Base-by-base conservation (phyloP, 2,113 vertebrate genomes). In the Phocoena phocoena region DNA sequence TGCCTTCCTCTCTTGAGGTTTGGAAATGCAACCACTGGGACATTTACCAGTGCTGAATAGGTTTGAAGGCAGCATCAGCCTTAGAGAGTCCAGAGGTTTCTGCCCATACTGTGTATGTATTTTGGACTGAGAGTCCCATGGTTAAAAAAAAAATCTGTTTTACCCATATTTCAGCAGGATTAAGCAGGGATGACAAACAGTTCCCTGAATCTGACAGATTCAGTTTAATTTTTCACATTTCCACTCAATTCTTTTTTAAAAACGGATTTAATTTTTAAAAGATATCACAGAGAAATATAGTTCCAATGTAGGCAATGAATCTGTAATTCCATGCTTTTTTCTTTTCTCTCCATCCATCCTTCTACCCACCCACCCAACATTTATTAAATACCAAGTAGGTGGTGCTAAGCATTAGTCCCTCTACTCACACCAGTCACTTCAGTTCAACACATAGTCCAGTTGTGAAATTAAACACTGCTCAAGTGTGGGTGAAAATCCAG, bases 1-100 rank as follows among this genome's bases (percentile, higher is more conserved):
- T 80, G 93, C 83, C 82, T 88, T n/a, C 67, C 60, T 89, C 76
- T 90, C 96, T 83, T 76, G 95, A 41, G 93, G 62, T 53, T 98
- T 93, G 85, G 77, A 93, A 93, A 93, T 53, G 63, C 50, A 79
- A 36, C 53, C n/a, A 5, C 68, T 74, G 92, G 95, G 97, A 91
- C 11, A 26, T 47, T 55, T 80, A 95, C 97, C 93, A 95, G 96
- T 36, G 44, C 89, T 94, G 92, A 97, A 65, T 15, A 89, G 62
- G 28, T 47, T 85, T 53, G 96, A 88, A 87, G 82, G 79, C 38
- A 68, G 62, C 26, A 18, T 82, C 68, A 74, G 67, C 79, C 83
- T 93, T 70, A 20, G 3, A n/a, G 55, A 20, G 38, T 33, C 20
- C 44, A 11, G 70, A 36, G 38, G 58, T 21, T 41, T 88, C 89